Conservation (phyloP, 2,888 invertebrate genomes). For the Strigamia transsilvanica region DNA sequence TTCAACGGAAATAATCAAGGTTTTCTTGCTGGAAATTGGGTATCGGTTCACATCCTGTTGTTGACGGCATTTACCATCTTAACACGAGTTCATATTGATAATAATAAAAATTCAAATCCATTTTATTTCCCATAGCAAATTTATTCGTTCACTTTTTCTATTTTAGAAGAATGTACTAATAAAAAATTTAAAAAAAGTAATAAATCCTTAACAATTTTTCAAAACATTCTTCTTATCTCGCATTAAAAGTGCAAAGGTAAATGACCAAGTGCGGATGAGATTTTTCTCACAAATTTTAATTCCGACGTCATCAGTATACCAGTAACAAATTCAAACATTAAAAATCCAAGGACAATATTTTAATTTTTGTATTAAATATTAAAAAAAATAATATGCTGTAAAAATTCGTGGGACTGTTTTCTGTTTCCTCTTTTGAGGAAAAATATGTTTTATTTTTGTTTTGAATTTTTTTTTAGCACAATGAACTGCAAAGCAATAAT, state of each 20-base stretch:
- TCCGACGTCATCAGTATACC: not conserved
- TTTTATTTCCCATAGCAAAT: not conserved
- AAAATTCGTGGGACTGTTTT: not conserved
- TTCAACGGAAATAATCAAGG: conserved; percentile 10
- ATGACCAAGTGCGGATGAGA: conserved; percentile 15
- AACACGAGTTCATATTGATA: not conserved
- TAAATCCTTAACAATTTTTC: not conserved
- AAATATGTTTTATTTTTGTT: not conserved
- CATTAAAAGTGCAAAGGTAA: conserved; percentile 17
- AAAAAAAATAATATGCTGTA: not conserved
- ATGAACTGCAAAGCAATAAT: not conserved
- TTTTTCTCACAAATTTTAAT: not conserved
- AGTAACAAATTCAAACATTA: not conserved
- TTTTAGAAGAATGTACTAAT: not conserved
- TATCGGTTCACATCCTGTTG: conserved; percentile 24
- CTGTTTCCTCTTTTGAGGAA: not conserved
- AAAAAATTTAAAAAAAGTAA: not conserved
- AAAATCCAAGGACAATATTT: not conserved
- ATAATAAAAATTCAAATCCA: not conserved
- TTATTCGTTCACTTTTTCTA: not conserved
- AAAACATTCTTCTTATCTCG: not conserved
- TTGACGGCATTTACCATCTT: conserved; percentile 4
- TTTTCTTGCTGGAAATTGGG: not conserved
- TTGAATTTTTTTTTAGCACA: not conserved
- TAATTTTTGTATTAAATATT: not conserved